A percentile compares a stretch with the other conserved stretches of the same genome.
Evolutionary conservation across 1,140 invertebrate genomes (phyloP).

Genomic region (Hyphantria cunea): DNA sequence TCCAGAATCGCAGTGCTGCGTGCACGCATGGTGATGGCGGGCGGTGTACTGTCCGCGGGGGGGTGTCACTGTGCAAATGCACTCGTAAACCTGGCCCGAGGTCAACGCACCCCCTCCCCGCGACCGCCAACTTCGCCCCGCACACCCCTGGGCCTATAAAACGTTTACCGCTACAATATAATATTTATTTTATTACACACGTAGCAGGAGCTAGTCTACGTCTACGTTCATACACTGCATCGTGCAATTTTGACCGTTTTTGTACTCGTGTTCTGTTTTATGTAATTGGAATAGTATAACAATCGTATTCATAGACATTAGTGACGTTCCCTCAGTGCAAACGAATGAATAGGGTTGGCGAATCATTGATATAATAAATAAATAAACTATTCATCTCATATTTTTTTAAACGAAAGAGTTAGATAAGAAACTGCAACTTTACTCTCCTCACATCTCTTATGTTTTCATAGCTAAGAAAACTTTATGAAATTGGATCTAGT

Average conservation of each 20-base stretch:
- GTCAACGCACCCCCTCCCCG: constrained; percentile 65
- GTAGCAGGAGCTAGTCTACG: constrained; percentile 34
- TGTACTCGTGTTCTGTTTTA: constrained; percentile 13
- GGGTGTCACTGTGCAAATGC: constrained; percentile 75
- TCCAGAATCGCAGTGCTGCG: constrained; percentile 59
- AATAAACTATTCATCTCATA: too few relatives aligned
- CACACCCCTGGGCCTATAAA: constrained; percentile 50
- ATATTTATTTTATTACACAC: constrained; percentile 55
- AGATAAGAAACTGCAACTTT: too few relatives aligned
- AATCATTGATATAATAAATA: too few relatives aligned
- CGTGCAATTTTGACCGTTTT: constrained; percentile 20
- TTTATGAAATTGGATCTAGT: too few relatives aligned
- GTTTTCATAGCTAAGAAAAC: too few relatives aligned
- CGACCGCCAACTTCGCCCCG: constrained; percentile 34
- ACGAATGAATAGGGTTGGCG: too few relatives aligned
- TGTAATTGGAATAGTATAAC: constrained; percentile 17
- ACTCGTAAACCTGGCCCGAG: constrained; percentile 71
- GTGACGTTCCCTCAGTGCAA: not conserved
- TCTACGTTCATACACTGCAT: constrained; percentile 20
- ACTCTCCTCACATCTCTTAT: too few relatives aligned
- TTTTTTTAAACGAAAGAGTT: too few relatives aligned
- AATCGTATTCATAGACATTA: not conserved
- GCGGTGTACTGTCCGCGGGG: constrained; percentile 32
- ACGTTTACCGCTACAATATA: constrained; percentile 61
- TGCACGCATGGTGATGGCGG: constrained; percentile 56